These are phyloP conservation scores for Papilio polytes DNA, from an alignment of 1,140 invertebrate species.

Conservation along the genomic window DNA sequence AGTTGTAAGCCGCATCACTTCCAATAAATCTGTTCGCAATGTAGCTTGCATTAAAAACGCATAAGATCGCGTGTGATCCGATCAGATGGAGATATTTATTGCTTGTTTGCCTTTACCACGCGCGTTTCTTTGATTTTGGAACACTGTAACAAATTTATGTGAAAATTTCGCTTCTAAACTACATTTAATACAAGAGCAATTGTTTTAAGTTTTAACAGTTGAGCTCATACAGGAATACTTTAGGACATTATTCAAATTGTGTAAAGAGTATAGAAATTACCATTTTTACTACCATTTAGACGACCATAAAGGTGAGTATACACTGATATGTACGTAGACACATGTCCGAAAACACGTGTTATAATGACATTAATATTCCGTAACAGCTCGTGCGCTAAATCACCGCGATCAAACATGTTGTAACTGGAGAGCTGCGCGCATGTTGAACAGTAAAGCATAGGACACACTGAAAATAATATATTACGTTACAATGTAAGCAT, in stretches of 20 bases:
- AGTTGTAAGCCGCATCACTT: slow-evolving; percentile 34
- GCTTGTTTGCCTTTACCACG: slow-evolving; percentile 17
- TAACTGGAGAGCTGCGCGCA: slow-evolving; percentile 54
- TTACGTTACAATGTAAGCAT: background rate
- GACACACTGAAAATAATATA: slow-evolving; percentile 34
- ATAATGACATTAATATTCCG: slow-evolving; percentile 53
- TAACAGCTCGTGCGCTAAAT: slow-evolving; percentile 53
- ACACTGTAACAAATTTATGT: background rate
- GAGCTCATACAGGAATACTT: background rate
- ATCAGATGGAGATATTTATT: slow-evolving; percentile 21
- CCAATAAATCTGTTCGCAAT: slow-evolving; percentile 39
- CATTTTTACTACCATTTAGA: slow-evolving; percentile 24
- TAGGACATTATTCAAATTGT: background rate
- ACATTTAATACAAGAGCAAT: background rate
- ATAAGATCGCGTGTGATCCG: slow-evolving; percentile 18
- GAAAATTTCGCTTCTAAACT: background rate
- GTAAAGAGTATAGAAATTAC: slow-evolving; percentile 16
- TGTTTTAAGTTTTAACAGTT: background rate
- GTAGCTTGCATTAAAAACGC: slow-evolving; percentile 14
- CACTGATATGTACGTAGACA: slow-evolving; percentile 3
- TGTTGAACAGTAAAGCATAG: slow-evolving; percentile 52
- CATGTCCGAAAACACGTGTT: slow-evolving; percentile 50
- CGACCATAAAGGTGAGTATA: background rate
- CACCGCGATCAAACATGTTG: slow-evolving; percentile 69
- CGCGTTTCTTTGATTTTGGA: background rate